These are phyloP conservation scores for Nasonia giraulti DNA, from an alignment of 1,140 invertebrate genomes.

Conservation along the genomic window DNA sequence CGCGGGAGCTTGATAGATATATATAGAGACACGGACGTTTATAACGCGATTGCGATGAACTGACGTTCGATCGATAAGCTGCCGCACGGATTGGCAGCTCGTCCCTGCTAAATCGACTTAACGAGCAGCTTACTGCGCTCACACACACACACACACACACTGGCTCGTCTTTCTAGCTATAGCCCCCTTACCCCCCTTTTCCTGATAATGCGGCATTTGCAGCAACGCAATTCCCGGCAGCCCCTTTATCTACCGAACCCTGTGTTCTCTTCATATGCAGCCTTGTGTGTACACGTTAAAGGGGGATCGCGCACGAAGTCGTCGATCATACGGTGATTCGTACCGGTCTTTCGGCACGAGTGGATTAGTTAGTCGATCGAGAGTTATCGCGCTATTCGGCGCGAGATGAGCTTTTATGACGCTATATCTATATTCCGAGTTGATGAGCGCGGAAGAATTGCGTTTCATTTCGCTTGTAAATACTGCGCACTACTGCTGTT, in stretches of 20 bases:
- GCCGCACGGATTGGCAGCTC: conserved; percentile 35
- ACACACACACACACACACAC: too few species aligned
- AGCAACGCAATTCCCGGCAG: not conserved
- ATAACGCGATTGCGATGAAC: conserved; percentile 36
- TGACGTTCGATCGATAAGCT: conserved; percentile 41
- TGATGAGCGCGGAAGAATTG: conserved; percentile 14
- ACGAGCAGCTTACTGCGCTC: conserved; percentile 19
- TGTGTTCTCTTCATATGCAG: not conserved
- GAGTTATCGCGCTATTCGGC: not conserved
- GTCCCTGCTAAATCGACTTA: conserved; percentile 35
- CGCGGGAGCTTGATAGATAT: not conserved
- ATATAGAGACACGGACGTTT: not conserved
- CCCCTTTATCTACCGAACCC: not conserved
- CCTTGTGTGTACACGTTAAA: not conserved
- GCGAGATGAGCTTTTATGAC: not conserved
- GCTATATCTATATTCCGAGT: not conserved
- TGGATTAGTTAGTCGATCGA: not conserved
- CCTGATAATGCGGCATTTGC: conserved; percentile 29
- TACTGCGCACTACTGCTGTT: not conserved
- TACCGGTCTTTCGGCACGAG: not conserved
- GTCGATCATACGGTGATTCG: not conserved
- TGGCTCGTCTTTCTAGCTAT: not conserved
- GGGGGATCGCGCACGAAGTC: not conserved
- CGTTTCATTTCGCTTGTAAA: conserved; percentile 6
- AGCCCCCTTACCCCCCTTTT: not conserved